Percentiles rank a stretch among this genome's conserved stretches.
Evolutionary conservation across 2,888 invertebrate genomes (phyloP).

Genomic region (Perithous albicinctus): DNA sequence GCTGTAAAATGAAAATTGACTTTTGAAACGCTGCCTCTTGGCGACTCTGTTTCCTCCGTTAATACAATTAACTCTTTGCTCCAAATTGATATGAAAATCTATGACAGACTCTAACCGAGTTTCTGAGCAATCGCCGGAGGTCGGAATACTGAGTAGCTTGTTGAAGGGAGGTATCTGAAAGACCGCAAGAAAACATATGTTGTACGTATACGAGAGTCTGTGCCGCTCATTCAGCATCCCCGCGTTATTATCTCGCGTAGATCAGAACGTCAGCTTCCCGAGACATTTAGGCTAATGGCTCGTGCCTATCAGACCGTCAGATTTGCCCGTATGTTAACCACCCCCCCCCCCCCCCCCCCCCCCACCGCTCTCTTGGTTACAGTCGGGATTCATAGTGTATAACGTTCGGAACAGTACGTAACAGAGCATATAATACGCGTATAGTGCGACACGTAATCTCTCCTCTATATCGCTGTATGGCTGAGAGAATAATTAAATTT

Average conservation of each 20-base stretch:
- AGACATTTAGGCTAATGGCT: conserved; percentile 68
- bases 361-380: background rate
- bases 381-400: background rate
- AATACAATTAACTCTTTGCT: conserved; percentile 2
- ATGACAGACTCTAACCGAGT: conserved; percentile 38
- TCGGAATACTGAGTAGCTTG: conserved; percentile 5
- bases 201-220: conserved; percentile 21
- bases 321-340: conserved; percentile 55
- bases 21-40: background rate
- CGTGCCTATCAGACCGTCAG: conserved; percentile 64
- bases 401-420: conserved; percentile 1
- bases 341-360: too few species aligned
- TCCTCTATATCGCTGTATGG: background rate
- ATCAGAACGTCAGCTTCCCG: conserved; percentile 63
- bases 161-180: conserved; percentile 12
- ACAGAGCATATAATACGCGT: conserved; percentile 6
- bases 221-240: conserved; percentile 46
- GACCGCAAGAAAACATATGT: conserved; percentile 40
- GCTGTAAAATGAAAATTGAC: background rate
- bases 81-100: conserved; percentile 31
- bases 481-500: conserved; percentile 63
- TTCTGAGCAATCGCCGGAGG: conserved; percentile 52
- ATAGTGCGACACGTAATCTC: conserved; percentile 28
- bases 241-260: conserved; percentile 63
- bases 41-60: background rate